Evolutionary conservation across 2,113 vertebrate species (phyloP).

Genomic region (Dunckerocampus dactyliophorus): DNA sequence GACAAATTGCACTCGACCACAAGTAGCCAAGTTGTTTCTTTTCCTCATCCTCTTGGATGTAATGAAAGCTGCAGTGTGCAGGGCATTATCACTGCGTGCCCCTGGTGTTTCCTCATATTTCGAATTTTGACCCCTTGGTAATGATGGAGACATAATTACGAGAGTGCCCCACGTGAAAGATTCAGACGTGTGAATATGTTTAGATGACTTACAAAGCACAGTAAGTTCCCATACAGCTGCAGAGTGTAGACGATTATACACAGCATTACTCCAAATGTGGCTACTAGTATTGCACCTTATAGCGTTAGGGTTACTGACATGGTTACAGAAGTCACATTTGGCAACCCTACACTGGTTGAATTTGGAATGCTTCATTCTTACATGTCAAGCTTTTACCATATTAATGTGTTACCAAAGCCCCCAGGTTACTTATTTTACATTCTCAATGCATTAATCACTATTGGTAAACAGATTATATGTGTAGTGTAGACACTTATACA

Average conservation of each 20-base stretch:
- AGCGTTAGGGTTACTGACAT: slow-evolving; percentile 52
- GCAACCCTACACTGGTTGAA: slow-evolving; percentile 4
- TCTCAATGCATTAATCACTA: slow-evolving; percentile 10
- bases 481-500: slow-evolving; percentile 1
- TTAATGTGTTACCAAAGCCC: neutral
- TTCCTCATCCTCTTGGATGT: slow-evolving; percentile 10
- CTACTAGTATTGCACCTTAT: slow-evolving; percentile 59
- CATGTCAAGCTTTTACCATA: neutral
- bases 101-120: slow-evolving; percentile 12
- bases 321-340: slow-evolving; percentile 43
- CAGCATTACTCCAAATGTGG: slow-evolving; percentile 28
- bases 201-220: no score
- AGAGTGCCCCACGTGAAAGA: neutral
- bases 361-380: neutral
- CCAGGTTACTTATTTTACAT: neutral
- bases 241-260: slow-evolving; percentile 4
- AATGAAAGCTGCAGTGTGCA: slow-evolving; percentile 18
- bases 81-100: slow-evolving; percentile 6
- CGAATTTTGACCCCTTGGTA: neutral
- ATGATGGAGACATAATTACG: slow-evolving; percentile 5
- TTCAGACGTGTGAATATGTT: neutral
- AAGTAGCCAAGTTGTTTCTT: slow-evolving; percentile 52
- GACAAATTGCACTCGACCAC: slow-evolving; percentile 65
- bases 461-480: neutral
- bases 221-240: slow-evolving; percentile 8